Conservation (phyloP, 2,113 vertebrate genomes). For the Sander vitreus region DNA sequence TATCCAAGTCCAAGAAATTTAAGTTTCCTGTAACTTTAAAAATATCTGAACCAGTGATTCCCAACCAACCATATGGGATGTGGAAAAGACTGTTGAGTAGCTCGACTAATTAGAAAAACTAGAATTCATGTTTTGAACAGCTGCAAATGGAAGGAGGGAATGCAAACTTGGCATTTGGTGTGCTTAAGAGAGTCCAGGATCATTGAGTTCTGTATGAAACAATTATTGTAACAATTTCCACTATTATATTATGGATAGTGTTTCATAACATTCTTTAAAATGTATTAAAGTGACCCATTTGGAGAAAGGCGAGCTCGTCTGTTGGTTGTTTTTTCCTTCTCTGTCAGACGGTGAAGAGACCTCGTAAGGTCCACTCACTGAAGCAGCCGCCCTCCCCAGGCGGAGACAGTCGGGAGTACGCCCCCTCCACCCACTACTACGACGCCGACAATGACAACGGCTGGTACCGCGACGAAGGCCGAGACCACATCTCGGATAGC, state of each 20-base stretch:
- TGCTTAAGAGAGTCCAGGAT: neutral
- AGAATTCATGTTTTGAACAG: neutral
- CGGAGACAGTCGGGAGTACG: constrained; percentile 84
- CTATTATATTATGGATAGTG: neutral
- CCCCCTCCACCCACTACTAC: constrained; percentile 86
- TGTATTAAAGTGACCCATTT: neutral
- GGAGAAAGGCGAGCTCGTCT: neutral
- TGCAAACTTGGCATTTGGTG: neutral
- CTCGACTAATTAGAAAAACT: neutral
- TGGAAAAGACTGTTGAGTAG: neutral
- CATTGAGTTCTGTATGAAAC: neutral
- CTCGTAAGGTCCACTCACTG: constrained; percentile 83
- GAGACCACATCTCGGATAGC: constrained; percentile 79
- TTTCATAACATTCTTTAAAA: neutral
- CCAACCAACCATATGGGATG: neutral
- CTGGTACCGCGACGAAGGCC: constrained; percentile 84
- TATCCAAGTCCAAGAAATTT: too few relatives aligned
- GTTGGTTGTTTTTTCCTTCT: neutral
- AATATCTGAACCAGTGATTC: neutral
- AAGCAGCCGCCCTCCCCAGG: constrained; percentile 85
- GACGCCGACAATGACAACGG: constrained; percentile 84
- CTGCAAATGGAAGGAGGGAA: neutral
- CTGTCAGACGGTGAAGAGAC: constrained; percentile 91
- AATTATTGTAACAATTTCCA: neutral
- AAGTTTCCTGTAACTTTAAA: neutral